phyloP scores from a whole-genome alignment of 2,888 invertebrate genomes.

The Andrena camellia region DNA sequence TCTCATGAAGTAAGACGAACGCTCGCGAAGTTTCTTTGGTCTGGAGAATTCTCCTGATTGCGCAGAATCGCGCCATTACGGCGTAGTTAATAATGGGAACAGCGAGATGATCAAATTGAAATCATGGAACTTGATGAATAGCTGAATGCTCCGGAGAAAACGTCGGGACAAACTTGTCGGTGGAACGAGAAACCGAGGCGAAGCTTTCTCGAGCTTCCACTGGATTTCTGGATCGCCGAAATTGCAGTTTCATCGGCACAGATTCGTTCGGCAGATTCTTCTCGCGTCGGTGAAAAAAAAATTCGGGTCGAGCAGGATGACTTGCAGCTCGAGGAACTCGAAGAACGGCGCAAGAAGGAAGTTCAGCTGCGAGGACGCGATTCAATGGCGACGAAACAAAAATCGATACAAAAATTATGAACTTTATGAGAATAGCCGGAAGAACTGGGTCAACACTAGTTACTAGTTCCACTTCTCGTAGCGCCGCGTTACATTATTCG shows the following conservation, averaged over 20 bases:
- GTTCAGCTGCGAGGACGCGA: not conserved
- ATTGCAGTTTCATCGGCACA: slow-evolving; percentile 25
- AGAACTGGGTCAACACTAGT: too few species aligned
- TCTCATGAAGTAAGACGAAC: not conserved
- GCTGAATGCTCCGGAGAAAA: not conserved
- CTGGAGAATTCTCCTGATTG: not conserved
- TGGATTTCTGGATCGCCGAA: slow-evolving; percentile 2
- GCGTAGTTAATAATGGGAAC: not conserved
- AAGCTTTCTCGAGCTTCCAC: not conserved
- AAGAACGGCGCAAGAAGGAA: not conserved
- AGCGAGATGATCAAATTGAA: not conserved
- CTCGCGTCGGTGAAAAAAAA: not conserved
- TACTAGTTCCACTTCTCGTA: too few species aligned
- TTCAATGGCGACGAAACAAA: not conserved
- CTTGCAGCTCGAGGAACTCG: slow-evolving; percentile 1
- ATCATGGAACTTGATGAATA: not conserved
- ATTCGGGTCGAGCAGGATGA: not conserved
- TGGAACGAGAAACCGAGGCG: not conserved
- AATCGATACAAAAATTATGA: slow-evolving; percentile 14
- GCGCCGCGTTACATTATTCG: too few species aligned
- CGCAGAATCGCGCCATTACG: not conserved
- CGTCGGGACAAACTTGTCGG: not conserved
- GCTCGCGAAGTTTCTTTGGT: not conserved
- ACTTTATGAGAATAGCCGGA: too few species aligned
- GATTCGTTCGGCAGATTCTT: slow-evolving; percentile 4